Conservation (phyloP, 2,888 invertebrate genomes). For the Lithophane semibrunnea region DNA sequence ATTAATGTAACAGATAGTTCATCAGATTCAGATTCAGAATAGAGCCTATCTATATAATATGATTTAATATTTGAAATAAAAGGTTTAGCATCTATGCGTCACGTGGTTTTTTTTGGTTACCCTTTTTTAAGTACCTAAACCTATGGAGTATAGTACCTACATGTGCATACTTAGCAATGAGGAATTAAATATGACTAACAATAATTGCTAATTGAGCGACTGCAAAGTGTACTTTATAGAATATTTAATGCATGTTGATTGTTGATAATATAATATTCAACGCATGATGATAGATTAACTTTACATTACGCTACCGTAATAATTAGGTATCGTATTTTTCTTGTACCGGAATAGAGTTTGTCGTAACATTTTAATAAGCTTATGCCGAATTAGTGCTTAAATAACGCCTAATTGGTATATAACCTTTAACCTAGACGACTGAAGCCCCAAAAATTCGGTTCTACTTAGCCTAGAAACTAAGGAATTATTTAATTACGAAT, state of each 20-base stretch:
- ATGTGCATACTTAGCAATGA: not conserved
- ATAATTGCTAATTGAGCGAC: not conserved
- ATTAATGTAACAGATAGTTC: too few relatives aligned
- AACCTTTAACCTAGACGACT: constrained; percentile 37
- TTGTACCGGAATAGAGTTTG: not conserved
- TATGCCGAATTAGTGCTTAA: constrained; percentile 18
- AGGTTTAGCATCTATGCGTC: too few relatives aligned
- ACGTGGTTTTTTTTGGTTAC: too few relatives aligned
- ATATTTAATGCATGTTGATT: not conserved
- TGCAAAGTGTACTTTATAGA: not conserved
- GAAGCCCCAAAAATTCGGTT: constrained; percentile 36
- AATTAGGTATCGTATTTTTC: not conserved
- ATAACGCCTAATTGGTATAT: constrained; percentile 32
- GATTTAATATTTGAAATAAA: too few relatives aligned
- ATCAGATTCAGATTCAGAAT: too few relatives aligned
- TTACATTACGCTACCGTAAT: too few relatives aligned
- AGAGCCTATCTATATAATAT: too few relatives aligned
- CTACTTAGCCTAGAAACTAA: constrained; percentile 28
- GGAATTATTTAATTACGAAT: not conserved
- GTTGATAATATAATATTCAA: too few relatives aligned
- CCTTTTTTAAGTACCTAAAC: too few relatives aligned
- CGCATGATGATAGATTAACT: not conserved
- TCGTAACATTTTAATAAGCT: constrained; percentile 26
- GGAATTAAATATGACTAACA: not conserved
- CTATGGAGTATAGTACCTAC: too few relatives aligned